phyloP scores from a whole-genome alignment of 1,140 invertebrate genomes.

The Megathymus violae region DNA sequence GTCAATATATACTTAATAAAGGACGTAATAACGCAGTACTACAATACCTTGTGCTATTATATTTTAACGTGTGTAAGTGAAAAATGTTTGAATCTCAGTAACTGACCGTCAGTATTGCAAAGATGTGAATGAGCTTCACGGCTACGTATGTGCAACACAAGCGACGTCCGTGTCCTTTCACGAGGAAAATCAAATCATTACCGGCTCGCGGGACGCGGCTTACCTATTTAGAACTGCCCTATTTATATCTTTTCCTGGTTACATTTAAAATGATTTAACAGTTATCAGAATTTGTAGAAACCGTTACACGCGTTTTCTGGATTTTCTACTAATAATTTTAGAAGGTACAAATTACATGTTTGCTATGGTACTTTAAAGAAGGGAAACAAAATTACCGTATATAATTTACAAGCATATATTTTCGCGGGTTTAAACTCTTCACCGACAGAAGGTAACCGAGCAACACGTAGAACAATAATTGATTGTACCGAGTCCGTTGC shows the following conservation, averaged over 20 bases:
- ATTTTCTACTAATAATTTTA: too few relatives aligned
- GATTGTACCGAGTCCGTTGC: slow-evolving; percentile 69
- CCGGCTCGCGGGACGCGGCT: slow-evolving; percentile 57
- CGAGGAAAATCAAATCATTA: slow-evolving; percentile 73
- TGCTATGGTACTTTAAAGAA: too few relatives aligned
- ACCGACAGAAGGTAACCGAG: slow-evolving; percentile 67
- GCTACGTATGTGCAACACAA: slow-evolving; percentile 54
- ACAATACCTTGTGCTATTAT: too few relatives aligned
- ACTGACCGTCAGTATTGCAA: neutral
- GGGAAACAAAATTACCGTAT: slow-evolving; percentile 32
- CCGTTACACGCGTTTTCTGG: too few relatives aligned
- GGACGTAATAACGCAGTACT: too few relatives aligned
- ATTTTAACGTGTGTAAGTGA: neutral
- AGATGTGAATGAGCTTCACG: slow-evolving; percentile 41
- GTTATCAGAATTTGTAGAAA: slow-evolving; percentile 16
- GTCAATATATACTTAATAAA: too few relatives aligned
- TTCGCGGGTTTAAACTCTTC: slow-evolving; percentile 57
- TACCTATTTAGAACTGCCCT: slow-evolving; percentile 61
- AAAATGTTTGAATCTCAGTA: neutral
- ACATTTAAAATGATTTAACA: too few relatives aligned
- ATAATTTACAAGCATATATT: slow-evolving; percentile 49
- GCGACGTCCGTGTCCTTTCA: slow-evolving; percentile 64
- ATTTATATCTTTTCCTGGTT: slow-evolving; percentile 46
- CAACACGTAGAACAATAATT: slow-evolving; percentile 75
- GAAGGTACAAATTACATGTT: too few relatives aligned